These are phyloP conservation scores for Ooceraea biroi DNA, from an alignment of 1,140 invertebrate species.

Conservation along the genomic window DNA sequence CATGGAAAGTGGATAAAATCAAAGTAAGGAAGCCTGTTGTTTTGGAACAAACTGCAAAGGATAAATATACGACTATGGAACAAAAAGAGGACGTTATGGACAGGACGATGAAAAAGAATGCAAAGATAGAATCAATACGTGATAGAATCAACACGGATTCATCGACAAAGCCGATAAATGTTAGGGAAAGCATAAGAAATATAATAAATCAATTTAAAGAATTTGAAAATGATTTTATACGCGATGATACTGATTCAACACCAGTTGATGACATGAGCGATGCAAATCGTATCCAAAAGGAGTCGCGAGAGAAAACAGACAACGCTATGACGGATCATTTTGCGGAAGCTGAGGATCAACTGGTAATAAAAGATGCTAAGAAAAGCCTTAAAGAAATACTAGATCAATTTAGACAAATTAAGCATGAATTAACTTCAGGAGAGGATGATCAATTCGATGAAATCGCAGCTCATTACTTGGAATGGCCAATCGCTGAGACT, in stretches of 20 bases:
- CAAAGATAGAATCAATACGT: neutral
- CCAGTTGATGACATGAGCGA: constrained; percentile 11
- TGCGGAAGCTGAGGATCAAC: constrained; percentile 43
- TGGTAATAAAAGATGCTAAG: constrained; percentile 75
- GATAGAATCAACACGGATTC: constrained; percentile 2
- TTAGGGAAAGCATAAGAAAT: constrained; percentile 83
- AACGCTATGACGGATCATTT: constrained; percentile 46
- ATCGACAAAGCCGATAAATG: constrained; percentile 58
- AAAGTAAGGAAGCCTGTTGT: neutral
- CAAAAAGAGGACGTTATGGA: constrained; percentile 7
- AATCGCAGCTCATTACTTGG: constrained; percentile 80
- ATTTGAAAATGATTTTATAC: constrained; percentile 82
- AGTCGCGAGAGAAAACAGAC: constrained; percentile 38
- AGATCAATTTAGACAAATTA: constrained; percentile 81
- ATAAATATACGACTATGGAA: neutral
- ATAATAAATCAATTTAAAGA: constrained; percentile 85
- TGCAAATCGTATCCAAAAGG: constrained; percentile 29
- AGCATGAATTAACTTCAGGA: constrained; percentile 81
- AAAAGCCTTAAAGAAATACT: constrained; percentile 83
- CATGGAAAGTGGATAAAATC: constrained; percentile 17
- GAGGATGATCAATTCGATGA: constrained; percentile 81
- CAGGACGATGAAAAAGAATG: neutral
- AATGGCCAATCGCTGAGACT: constrained; percentile 81
- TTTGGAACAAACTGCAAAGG: neutral
- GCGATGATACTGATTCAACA: constrained; percentile 69